Evolutionary conservation across 2,888 invertebrate genomes (phyloP).

Genomic region (Machimus atricapillus): DNA sequence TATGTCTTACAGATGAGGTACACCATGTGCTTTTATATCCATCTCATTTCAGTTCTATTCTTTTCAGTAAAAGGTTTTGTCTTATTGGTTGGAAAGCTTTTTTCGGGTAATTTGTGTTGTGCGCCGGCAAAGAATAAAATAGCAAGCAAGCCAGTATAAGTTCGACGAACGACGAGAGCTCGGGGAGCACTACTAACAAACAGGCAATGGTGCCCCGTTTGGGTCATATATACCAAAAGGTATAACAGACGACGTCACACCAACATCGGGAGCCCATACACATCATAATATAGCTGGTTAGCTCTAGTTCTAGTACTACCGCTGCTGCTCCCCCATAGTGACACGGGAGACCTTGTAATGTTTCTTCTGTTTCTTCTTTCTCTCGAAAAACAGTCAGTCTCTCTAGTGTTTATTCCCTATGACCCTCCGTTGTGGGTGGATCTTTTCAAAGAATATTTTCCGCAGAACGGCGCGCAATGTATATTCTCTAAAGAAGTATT

Average conservation of each 20-base stretch:
- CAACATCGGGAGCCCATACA: not conserved
- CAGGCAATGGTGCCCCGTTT: not conserved
- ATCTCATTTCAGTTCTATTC: constrained; percentile 16
- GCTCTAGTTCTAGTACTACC: not conserved
- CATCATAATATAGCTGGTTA: not conserved
- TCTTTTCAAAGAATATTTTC: not conserved
- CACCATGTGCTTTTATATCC: not conserved
- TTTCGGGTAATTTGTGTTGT: constrained; percentile 23
- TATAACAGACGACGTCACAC: not conserved
- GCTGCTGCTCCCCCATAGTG: not conserved
- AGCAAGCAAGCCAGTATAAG: not conserved
- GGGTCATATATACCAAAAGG: not conserved
- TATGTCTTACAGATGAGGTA: not conserved
- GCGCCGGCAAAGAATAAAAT: constrained; percentile 26
- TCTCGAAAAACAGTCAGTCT: not conserved
- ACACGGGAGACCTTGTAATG: not conserved
- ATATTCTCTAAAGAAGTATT: not conserved
- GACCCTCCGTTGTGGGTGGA: not conserved
- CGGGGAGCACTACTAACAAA: not conserved
- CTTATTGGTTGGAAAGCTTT: constrained; percentile 32
- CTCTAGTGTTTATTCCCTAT: not conserved
- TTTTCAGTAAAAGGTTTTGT: constrained; percentile 12
- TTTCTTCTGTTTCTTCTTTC: not conserved
- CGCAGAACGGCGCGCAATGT: not conserved
- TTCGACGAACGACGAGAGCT: not conserved